Conservation (phyloP, 2,888 invertebrate species). For the Diadromus collaris region DNA sequence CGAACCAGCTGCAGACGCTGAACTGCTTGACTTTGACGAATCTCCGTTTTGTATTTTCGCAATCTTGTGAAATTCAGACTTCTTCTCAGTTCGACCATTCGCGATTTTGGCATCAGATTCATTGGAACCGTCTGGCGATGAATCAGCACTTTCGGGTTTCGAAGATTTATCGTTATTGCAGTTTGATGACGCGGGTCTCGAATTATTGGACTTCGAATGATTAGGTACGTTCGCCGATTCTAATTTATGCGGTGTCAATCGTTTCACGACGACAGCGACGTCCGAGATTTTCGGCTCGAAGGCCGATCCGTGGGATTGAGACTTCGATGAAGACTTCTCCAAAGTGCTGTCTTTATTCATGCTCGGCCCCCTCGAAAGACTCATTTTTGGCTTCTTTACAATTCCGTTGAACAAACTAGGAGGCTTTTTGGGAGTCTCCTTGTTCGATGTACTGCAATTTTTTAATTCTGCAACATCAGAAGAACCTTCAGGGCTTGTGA, state of each 20-base stretch:
- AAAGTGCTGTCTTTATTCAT: not conserved
- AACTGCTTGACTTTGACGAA: not conserved
- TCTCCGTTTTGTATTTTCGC: not conserved
- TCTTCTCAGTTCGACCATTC: not conserved
- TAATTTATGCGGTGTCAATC: constrained; percentile 23
- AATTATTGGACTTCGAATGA: not conserved
- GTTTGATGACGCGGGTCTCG: not conserved
- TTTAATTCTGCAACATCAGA: not conserved
- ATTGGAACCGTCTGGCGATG: not conserved
- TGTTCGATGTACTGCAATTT: constrained; percentile 3
- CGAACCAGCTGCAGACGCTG: constrained; percentile 16
- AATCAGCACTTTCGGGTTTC: not conserved
- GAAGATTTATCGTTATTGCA: not conserved
- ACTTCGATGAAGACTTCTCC: not conserved
- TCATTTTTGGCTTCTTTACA: not conserved
- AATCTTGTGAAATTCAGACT: not conserved
- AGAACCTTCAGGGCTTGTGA: not conserved
- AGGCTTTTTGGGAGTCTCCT: not conserved
- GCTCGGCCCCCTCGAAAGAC: not conserved
- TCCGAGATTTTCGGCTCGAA: not conserved
- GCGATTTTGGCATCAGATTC: not conserved
- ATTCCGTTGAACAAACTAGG: not conserved
- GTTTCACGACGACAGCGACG: not conserved
- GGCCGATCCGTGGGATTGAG: not conserved
- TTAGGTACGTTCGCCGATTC: not conserved